A percentile compares a stretch with the other conserved stretches of the same genome.
These are phyloP conservation scores for Ramphastos sulfuratus DNA, from an alignment of 2,113 vertebrate species.

Conservation along the genomic window DNA sequence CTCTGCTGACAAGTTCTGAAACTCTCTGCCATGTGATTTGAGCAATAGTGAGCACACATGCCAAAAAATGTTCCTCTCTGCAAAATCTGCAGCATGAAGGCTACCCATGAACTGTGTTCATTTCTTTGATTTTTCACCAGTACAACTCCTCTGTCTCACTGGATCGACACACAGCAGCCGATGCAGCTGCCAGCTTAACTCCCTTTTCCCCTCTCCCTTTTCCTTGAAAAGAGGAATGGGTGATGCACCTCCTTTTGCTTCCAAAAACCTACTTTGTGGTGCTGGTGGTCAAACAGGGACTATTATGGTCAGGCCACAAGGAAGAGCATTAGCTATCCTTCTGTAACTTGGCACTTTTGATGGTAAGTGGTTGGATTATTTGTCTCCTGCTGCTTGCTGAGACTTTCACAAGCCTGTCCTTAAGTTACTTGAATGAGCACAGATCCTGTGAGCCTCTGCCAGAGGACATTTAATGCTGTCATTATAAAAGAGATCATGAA, in stretches of 20 bases:
- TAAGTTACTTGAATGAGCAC: not conserved
- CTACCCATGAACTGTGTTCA: not conserved
- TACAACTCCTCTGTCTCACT: constrained; percentile 10
- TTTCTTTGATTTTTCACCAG: constrained; percentile 47
- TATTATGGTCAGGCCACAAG: not conserved
- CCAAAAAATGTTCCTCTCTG: not conserved
- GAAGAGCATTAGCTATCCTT: not conserved
- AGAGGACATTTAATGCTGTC: constrained; percentile 53
- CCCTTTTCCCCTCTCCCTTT: not conserved
- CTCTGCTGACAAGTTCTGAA: constrained; percentile 41
- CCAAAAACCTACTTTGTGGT: not conserved
- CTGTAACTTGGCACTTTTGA: not conserved
- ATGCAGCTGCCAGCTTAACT: not conserved
- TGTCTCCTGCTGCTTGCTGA: constrained; percentile 26
- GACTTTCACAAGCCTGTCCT: constrained; percentile 29
- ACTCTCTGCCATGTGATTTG: not conserved
- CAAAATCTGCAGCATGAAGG: not conserved
- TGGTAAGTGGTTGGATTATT: not conserved
- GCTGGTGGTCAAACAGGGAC: not conserved
- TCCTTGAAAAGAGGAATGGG: not conserved
- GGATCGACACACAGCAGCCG: not conserved
- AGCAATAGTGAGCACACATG: constrained; percentile 6
- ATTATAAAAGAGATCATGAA: constrained; percentile 54
- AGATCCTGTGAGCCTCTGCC: constrained; percentile 19
- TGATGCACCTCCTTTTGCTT: not conserved